Conservation (phyloP, 2,888 invertebrate genomes). For the Cantharis flavilabris region DNA sequence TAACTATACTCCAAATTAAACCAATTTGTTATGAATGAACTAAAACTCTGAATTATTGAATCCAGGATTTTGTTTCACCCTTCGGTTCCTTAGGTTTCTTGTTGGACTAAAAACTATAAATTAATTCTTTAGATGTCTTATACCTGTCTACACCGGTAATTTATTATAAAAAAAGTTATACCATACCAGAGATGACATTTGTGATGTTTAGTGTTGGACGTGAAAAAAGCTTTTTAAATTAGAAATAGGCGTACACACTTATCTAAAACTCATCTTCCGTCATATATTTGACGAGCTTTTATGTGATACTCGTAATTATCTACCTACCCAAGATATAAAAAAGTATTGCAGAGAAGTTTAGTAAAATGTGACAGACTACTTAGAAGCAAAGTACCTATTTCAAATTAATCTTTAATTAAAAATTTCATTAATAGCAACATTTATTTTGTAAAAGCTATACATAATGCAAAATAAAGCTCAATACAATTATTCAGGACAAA, state of each 20-base stretch:
- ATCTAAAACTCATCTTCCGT: neutral
- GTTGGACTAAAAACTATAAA: neutral
- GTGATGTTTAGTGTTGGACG: neutral
- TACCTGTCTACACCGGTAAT: neutral
- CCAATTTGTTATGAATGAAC: neutral
- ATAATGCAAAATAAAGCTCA: too few species aligned
- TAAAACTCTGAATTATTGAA: neutral
- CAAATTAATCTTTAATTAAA: neutral
- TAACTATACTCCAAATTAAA: conserved; percentile 6
- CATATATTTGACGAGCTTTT: neutral
- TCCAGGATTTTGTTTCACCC: neutral
- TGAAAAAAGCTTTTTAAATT: neutral
- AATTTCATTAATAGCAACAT: neutral
- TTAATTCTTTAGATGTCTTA: neutral
- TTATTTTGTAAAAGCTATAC: neutral
- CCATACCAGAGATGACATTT: neutral
- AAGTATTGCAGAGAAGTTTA: neutral
- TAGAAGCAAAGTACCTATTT: neutral
- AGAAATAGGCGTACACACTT: neutral
- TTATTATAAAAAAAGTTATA: neutral
- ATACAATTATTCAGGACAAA: too few species aligned
- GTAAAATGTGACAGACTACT: neutral
- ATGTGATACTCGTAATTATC: neutral
- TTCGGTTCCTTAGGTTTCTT: neutral
- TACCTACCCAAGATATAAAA: neutral